Evolutionary conservation across 2,888 invertebrate species (phyloP), one percentile per base, ranked within the genome.

Genomic region (Drosophila paranaensis): DNA sequence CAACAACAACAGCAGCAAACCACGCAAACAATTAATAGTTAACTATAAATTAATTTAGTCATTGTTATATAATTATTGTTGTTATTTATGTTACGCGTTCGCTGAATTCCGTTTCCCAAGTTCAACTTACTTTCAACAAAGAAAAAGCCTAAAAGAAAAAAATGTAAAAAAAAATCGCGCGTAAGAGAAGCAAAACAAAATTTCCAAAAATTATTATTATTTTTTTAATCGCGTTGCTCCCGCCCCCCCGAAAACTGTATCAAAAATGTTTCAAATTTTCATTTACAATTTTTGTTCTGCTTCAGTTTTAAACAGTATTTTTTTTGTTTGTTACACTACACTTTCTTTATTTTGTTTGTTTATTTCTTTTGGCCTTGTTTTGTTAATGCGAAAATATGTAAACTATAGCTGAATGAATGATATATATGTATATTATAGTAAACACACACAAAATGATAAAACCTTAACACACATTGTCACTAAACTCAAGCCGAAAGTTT

Each of bases 51-150:
- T 87, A 89, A 84, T 84, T 85, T 89, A 89, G 84, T 89, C 89
- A 88, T 89, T 89, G 89, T 89, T 88, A 85, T 84, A 81, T 88
- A 87, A 81, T 89, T 89, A 88, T 84, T 83, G 89, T 84, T 84
- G 84, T 84, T 84, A 84, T 84, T 84, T 84, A 86, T 88, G 84
- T 84, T 84, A 76, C 84, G 81, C 87, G 83, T 82, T 88, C 71
- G 58, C 67, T 78, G 56, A 74, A 80, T 77, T 77, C 72, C 81
- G 74, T 74, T 77, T 72, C 70, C 50, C 39, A 81, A 78, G 65
- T 80, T 75, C 53, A 81, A 78, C 67, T 82, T 77, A 73, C 69
- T 70, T 68, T 64, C 77, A 40, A 27, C 27, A 54, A 54, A 33
- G 14, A 56, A 42, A 55, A 0, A 42, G 0, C 27, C 13, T 20